Base-by-base conservation (phyloP, 2,888 invertebrate species). In the Petrolisthes cinctipes region DNA sequence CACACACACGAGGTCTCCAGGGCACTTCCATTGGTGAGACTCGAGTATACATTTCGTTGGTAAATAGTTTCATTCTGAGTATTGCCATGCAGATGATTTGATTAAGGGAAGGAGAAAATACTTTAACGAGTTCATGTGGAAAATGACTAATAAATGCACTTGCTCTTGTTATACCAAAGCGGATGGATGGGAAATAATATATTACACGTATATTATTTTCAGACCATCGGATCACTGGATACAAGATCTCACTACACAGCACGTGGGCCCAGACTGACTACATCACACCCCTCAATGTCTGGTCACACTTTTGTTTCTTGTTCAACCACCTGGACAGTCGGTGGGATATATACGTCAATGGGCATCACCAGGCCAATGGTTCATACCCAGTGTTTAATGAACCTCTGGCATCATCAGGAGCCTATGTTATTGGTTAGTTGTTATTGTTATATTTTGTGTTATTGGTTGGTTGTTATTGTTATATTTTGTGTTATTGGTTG, bases 371-470 rank as follows among this genome's bases (percentile, higher is more conserved):
- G 61, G 85, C 87, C 3, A n/a, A 71, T 4, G 85, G 85, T 14
- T 57, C 84, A n/a, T 68, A 89, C 54, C 87, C 87, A 7, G 14
- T 17, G 0, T 68, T 61, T 7, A n/a, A 37, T 4, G 82, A 57
- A 4, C 75, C 82, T 1, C 81, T 90, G 5, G 9, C 23, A 4
- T 86, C 86, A 1, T 73, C 81, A 5, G 90, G 90, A 37, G 87
- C 87, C 4, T 90, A 90, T 51, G 86, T 90, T 71, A 88, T 90
- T 14, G 90, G 90, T 90, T 20, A 89, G 87, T 53, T 51, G 3
- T 17, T n/a, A 51, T 37, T 37, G 2, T 37, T 37, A 37, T 37
- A 37, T 37, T 37, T 37, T 0, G 37, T 37, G 37, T 37, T 37
- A 37, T 37, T 37, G 37, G 37, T 37, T 0, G 37, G 37, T 37